phyloP scores from a whole-genome alignment of 1,140 invertebrate species.

The Campoletis sonorensis region DNA sequence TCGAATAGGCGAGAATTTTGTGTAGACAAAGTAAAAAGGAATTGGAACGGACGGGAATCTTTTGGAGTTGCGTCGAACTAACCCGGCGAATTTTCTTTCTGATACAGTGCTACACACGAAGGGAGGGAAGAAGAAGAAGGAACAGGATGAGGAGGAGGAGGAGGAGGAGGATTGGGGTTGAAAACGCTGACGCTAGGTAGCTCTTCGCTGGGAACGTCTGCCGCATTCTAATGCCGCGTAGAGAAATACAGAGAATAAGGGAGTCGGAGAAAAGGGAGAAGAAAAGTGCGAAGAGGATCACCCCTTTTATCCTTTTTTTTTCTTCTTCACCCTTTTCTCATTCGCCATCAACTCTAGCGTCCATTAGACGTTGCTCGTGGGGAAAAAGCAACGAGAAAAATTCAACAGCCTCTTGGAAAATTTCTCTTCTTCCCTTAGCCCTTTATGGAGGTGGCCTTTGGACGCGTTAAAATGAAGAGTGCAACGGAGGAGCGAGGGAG shows the following conservation, averaged over 20 bases:
- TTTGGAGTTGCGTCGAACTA: too few species aligned
- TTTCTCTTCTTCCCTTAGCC: background rate
- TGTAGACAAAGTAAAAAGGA: background rate
- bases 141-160: too few species aligned
- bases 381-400: conserved; percentile 5
- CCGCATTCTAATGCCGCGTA: conserved; percentile 48
- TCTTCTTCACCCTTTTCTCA: background rate
- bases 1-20: conserved; percentile 43
- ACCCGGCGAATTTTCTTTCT: background rate
- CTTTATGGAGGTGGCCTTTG: background rate
- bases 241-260: conserved; percentile 31
- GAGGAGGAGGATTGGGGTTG: background rate
- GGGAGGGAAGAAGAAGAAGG: too few species aligned
- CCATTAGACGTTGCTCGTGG: conserved; percentile 32
- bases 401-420: background rate
- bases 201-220: conserved; percentile 42
- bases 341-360: background rate
- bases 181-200: conserved; percentile 49
- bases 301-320: background rate
- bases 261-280: background rate
- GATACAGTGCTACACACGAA: background rate
- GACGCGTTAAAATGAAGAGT: conserved; percentile 27
- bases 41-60: background rate
- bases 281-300: background rate
- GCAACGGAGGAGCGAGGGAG: background rate